Conservation (phyloP, 1,140 invertebrate genomes). For the Zaprionus africanus region DNA sequence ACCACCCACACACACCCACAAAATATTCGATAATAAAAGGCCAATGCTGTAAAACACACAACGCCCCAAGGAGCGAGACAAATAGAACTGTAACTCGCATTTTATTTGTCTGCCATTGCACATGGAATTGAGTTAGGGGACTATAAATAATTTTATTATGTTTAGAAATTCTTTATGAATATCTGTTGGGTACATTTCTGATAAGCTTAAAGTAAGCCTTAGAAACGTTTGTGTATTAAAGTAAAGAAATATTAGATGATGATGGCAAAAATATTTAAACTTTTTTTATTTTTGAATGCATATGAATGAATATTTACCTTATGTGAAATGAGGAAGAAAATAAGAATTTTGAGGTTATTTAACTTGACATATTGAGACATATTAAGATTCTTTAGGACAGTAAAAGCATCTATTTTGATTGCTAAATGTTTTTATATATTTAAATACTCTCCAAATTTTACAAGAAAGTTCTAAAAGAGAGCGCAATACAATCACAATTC, state of each 20-base stretch:
- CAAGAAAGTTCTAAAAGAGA: neutral
- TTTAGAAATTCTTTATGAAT: neutral
- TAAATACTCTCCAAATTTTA: neutral
- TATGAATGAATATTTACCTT: no score
- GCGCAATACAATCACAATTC: neutral
- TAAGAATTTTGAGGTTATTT: no score
- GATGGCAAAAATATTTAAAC: neutral
- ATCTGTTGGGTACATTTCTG: neutral
- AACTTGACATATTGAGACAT: neutral
- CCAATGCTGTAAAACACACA: slow-evolving; percentile 30
- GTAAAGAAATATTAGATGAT: neutral
- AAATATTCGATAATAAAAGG: slow-evolving; percentile 42
- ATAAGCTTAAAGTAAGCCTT: neutral
- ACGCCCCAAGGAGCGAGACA: slow-evolving; percentile 16
- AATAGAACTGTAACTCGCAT: slow-evolving; percentile 2
- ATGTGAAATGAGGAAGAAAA: no score
- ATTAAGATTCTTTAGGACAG: neutral
- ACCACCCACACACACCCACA: slow-evolving; percentile 40
- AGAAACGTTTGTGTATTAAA: neutral
- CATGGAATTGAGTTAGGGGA: neutral
- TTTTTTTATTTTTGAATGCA: no score
- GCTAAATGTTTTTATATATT: slow-evolving; percentile 8
- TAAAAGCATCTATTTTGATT: neutral
- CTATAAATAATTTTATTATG: slow-evolving; percentile 9
- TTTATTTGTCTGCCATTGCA: neutral